Evolutionary conservation across 2,888 invertebrate genomes (phyloP), one percentile per base, ranked within the genome.

Genomic region (Gymnocheta viridis): DNA sequence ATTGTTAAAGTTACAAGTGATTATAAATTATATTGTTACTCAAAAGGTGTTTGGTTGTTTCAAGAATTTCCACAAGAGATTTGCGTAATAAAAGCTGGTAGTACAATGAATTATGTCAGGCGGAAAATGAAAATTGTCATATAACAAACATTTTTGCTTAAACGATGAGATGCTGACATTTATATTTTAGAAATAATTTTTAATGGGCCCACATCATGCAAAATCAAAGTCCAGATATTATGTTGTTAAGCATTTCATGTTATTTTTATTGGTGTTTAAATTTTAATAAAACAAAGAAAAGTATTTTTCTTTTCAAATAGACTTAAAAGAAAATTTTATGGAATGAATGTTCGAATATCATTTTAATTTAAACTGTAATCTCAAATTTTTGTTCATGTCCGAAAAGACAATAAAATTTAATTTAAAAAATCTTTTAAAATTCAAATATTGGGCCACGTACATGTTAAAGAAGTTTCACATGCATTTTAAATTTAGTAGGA

Each of bases 11-110:
- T 70, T 76, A 24, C 51, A 82, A 82, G 51, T 72, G 77, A 60
- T 82, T 58, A 44, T 82, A 82, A 82, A 82, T 78, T 78, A 78
- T 47, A 22, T 44, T 67, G 27, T 41, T 77, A 66, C 47, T 64
- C 24, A 58, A 49, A 44, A 58, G 56, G 66, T 82, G 29, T 9
- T 54, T 62, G 70, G 44, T 56, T 66, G 35, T 66, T 56, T 76
- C 14, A 24, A 19, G 2, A 35, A 22, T 38, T 49, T 29, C 17
- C 41, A 19, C 17, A 60, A 29, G 49, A 54, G 24, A 35, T 66
- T 32, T 35, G 29, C 10, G 9, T 64, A n/a, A 73, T 56, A 19
- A 47, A 12, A 47, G 5, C 14, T 47, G 38, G n/a, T n/a, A n/a
- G n/a, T n/a, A 47, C n/a, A 51, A 60, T 60, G 12, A 44, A 54